A percentile compares a stretch with the other conserved stretches of the same genome.
Evolutionary conservation across 2,888 invertebrate genomes (phyloP).

Genomic region (Ceramica pisi): DNA sequence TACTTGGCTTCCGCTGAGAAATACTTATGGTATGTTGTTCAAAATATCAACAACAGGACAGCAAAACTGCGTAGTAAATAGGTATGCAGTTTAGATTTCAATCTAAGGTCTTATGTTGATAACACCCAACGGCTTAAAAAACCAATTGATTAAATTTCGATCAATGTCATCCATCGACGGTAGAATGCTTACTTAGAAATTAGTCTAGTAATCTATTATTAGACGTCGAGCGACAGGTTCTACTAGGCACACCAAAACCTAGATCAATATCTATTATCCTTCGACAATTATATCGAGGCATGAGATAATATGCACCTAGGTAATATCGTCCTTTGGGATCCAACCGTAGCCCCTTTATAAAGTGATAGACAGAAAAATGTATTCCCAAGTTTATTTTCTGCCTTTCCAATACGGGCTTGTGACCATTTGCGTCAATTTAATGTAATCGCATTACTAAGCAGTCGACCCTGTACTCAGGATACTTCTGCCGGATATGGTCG

Average conservation of each 20-base stretch:
- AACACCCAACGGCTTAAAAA: no score
- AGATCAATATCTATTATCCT: no score
- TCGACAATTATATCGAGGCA: no score
- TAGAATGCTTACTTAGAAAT: no score
- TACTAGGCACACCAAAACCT: no score
- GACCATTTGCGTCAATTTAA: conserved; percentile 27
- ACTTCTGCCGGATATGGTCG: conserved; percentile 48
- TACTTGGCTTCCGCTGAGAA: not conserved
- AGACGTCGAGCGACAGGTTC: no score
- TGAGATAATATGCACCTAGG: no score
- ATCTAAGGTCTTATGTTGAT: no score
- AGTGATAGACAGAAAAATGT: not conserved
- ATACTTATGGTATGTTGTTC: no score
- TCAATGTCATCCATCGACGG: no score
- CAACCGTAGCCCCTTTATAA: not conserved
- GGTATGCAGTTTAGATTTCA: not conserved
- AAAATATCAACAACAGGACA: not conserved
- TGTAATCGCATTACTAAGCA: conserved; percentile 27
- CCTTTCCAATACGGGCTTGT: not conserved
- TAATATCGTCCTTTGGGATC: not conserved
- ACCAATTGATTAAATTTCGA: no score
- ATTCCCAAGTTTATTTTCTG: not conserved
- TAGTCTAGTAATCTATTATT: no score
- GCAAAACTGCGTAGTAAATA: not conserved
- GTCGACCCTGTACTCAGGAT: conserved; percentile 62